These are phyloP conservation scores for Aplysia californica DNA, from an alignment of 1,140 invertebrate genomes.

Conservation along the genomic window DNA sequence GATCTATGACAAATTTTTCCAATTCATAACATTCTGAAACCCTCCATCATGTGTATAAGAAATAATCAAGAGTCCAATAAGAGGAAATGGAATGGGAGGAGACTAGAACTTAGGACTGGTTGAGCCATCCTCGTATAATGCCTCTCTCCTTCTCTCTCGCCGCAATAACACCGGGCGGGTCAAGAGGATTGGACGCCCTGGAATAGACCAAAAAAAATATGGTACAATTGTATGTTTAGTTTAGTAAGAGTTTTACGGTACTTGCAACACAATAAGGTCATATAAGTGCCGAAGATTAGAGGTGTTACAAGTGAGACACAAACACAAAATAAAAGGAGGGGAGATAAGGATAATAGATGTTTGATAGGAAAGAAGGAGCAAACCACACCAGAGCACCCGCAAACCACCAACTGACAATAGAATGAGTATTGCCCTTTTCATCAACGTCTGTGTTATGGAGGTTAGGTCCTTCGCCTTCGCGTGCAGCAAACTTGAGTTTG, in stretches of 20 bases:
- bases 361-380: too few species aligned
- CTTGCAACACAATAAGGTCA: too few species aligned
- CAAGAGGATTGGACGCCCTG: constrained; percentile 75
- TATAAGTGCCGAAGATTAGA: too few species aligned
- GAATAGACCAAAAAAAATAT: constrained; percentile 24
- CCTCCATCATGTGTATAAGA: background rate
- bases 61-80: too few species aligned
- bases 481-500: background rate
- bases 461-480: too few species aligned
- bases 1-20: background rate
- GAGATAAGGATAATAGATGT: too few species aligned
- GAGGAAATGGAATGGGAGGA: background rate
- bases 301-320: too few species aligned
- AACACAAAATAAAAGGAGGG: too few species aligned
- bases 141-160: constrained; percentile 77
- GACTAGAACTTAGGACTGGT: background rate
- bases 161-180: constrained; percentile 77
- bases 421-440: background rate
- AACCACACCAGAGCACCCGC: too few species aligned
- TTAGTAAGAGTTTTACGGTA: too few species aligned
- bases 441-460: background rate
- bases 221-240: background rate
- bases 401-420: too few species aligned
- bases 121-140: constrained; percentile 78
- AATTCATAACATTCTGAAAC: background rate